Percentiles rank a stretch among this genome's conserved stretches.
Conservation (phyloP, 2,113 vertebrate species). For the Myotis yumanensis region DNA sequence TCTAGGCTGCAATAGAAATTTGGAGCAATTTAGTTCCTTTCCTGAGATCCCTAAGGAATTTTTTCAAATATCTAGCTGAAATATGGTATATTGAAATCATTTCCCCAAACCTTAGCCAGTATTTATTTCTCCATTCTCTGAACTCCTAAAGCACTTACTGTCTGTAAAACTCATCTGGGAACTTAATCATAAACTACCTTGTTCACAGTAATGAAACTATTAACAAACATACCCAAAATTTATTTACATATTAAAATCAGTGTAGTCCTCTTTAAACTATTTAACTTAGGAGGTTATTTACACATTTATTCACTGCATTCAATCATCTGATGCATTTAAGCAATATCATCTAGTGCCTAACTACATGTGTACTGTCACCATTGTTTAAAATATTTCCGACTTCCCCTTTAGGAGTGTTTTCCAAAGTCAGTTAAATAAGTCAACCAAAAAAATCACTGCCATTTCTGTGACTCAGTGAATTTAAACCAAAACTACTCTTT, state of each 20-base stretch:
- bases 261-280: conserved; percentile 49
- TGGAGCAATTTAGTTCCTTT: conserved; percentile 56
- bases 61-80: conserved; percentile 53
- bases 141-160: conserved; percentile 14
- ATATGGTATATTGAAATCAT: conserved; percentile 38
- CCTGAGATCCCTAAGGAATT: conserved; percentile 41
- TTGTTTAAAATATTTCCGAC: conserved; percentile 9
- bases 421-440: conserved; percentile 38
- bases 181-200: conserved; percentile 48
- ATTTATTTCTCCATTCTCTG: conserved; percentile 47
- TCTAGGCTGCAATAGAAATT: conserved; percentile 63
- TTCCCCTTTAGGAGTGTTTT: conserved; percentile 33
- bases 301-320: background rate
- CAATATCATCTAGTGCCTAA: background rate
- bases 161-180: conserved; percentile 50
- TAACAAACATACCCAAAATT: conserved; percentile 46
- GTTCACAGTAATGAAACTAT: conserved; percentile 38
- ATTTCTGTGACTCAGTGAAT: conserved; percentile 27
- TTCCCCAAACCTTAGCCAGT: conserved; percentile 45
- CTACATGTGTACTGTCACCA: background rate
- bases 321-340: background rate
- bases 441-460: conserved; percentile 46
- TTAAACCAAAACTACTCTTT: conserved; percentile 46
- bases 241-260: conserved; percentile 46
- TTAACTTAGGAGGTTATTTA: conserved; percentile 39